Percentiles rank a stretch among this genome's conserved stretches.
These are phyloP conservation scores for Nycticryphes semicollaris DNA, from an alignment of 2,113 vertebrate genomes.

Conservation along the genomic window DNA sequence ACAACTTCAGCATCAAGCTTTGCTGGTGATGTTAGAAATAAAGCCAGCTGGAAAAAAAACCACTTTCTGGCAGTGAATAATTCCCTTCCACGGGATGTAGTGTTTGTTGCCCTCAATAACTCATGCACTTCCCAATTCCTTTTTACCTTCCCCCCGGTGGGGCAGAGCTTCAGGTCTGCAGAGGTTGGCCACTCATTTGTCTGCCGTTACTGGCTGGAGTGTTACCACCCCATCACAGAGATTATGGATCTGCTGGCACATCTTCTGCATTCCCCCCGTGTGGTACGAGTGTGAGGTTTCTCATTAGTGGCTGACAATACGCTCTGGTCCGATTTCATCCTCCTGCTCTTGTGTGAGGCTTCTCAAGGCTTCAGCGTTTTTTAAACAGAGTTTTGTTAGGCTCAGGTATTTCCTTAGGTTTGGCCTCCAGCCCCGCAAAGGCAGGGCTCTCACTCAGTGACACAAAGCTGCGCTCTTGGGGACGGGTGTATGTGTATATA, in stretches of 20 bases:
- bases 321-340: not conserved
- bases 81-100: not conserved
- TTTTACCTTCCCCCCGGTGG: not conserved
- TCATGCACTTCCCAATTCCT: not conserved
- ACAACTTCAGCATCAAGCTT: not conserved
- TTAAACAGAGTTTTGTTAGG: not conserved
- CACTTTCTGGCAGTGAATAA: not conserved
- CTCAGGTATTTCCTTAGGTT: not conserved
- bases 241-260: not conserved
- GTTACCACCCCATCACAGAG: not conserved
- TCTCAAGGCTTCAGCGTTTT: not conserved
- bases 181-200: not conserved
- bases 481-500: rapidly evolving
- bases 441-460: not conserved
- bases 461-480: not conserved
- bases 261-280: not conserved
- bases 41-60: not conserved
- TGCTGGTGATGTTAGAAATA: not conserved
- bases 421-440: not conserved
- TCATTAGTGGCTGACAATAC: rapidly evolving
- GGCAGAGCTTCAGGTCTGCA: not conserved
- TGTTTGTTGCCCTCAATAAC: not conserved
- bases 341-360: not conserved
- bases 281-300: not conserved
- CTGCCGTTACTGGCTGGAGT: not conserved